Evolutionary conservation across 1,140 invertebrate species (phyloP).

Genomic region (Tetragonula clypearis): DNA sequence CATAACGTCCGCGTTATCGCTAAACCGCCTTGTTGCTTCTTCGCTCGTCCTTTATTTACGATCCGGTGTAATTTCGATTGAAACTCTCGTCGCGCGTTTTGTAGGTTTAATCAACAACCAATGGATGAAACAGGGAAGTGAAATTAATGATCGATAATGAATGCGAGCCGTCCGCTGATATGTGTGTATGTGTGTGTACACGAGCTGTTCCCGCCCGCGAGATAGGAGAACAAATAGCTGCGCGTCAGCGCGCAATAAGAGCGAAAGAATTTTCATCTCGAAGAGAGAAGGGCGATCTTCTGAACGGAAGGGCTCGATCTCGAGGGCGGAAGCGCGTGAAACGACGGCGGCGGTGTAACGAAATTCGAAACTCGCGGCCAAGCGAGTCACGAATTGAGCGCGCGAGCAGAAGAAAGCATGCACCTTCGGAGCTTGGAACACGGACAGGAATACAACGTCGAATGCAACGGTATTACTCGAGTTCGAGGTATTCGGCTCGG

Average conservation of each 20-base stretch:
- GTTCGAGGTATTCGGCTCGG: neutral
- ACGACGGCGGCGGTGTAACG: neutral
- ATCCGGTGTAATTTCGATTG: neutral
- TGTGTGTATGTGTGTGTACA: neutral
- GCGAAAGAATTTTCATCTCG: conserved; percentile 6
- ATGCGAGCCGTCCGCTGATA: no score
- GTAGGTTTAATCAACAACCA: neutral
- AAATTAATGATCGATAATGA: neutral
- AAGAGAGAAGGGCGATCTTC: no score
- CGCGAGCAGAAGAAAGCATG: conserved; percentile 16
- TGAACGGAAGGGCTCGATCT: neutral
- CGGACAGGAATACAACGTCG: neutral
- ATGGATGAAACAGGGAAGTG: neutral
- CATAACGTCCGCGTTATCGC: neutral
- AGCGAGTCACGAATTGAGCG: neutral
- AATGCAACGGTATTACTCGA: neutral
- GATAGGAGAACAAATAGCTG: neutral
- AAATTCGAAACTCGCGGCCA: conserved; percentile 7
- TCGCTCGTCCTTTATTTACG: no score
- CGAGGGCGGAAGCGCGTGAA: neutral
- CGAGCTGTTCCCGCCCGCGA: neutral
- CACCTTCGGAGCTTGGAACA: neutral
- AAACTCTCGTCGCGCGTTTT: neutral
- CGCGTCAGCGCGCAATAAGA: no score
- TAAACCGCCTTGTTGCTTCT: neutral